Conservation (phyloP, 1,140 invertebrate species). For the Phymorhynchus buccinoides region DNA sequence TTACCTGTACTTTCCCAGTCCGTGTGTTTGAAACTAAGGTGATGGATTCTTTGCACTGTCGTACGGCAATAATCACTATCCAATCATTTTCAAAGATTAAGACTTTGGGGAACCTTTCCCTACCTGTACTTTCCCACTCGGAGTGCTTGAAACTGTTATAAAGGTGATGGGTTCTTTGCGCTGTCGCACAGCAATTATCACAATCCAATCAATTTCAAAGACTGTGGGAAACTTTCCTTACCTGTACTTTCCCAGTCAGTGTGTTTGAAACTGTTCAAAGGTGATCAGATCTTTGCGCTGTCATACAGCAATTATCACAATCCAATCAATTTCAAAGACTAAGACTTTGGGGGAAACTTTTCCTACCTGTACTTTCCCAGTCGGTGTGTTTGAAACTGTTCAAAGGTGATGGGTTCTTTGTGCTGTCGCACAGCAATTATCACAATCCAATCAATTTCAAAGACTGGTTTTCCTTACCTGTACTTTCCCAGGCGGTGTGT, state of each 20-base stretch:
- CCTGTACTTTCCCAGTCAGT: too few species aligned
- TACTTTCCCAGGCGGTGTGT: conserved; percentile 93
- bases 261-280: conserved; percentile 85
- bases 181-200: background rate
- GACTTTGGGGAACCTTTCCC: too few species aligned
- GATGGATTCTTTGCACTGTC: conserved; percentile 86
- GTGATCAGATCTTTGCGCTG: too few species aligned
- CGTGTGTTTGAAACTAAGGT: conserved; percentile 87
- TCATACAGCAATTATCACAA: background rate
- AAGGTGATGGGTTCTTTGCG: too few species aligned
- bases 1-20: conserved; percentile 93
- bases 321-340: too few species aligned
- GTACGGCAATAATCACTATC: conserved; percentile 88
- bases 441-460: conserved; percentile 71
- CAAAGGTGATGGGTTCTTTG: conserved; percentile 85
- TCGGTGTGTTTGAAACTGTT: conserved; percentile 88
- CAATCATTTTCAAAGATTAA: too few species aligned
- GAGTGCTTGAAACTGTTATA: too few species aligned
- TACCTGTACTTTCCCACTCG: too few species aligned
- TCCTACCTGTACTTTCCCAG: conserved; percentile 91
- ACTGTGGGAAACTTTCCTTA: conserved; percentile 71
- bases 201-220: too few species aligned
- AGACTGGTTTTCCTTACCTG: conserved; percentile 77
- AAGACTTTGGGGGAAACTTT: too few species aligned
- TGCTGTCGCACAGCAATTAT: conserved; percentile 88